These are phyloP conservation scores for Phymastichus coffea DNA, from an alignment of 1,140 invertebrate genomes.

Conservation along the genomic window DNA sequence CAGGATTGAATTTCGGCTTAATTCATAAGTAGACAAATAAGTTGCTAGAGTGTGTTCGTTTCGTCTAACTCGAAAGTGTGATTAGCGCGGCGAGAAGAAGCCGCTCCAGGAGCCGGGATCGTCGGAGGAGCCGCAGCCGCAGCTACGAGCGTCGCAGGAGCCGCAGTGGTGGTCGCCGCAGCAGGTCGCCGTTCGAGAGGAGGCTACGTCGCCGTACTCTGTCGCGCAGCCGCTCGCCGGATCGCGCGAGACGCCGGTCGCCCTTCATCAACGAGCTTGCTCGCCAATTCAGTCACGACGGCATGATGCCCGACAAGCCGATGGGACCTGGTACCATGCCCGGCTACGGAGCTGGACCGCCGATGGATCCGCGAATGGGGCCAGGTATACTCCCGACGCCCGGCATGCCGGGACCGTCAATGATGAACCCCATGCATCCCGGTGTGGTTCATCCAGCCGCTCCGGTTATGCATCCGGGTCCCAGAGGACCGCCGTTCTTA, in stretches of 20 bases:
- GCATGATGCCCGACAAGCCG: not conserved
- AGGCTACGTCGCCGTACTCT: conserved; percentile 39
- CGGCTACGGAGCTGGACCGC: not conserved
- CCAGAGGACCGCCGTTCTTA: conserved; percentile 2
- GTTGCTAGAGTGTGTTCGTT: too few relatives aligned
- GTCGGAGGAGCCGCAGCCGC: conserved; percentile 40
- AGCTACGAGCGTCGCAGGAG: conserved; percentile 47
- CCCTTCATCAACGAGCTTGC: conserved; percentile 53
- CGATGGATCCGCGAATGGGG: conserved; percentile 25
- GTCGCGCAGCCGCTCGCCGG: conserved; percentile 39
- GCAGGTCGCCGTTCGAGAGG: conserved; percentile 39
- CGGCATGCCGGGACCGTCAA: not conserved
- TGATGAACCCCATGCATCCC: not conserved
- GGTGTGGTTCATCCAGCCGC: not conserved
- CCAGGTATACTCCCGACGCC: not conserved
- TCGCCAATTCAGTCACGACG: conserved; percentile 43
- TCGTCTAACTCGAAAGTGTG: too few relatives aligned
- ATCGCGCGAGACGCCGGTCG: conserved; percentile 46
- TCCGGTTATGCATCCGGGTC: not conserved
- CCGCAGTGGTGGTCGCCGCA: conserved; percentile 47
- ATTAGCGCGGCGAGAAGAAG: too few relatives aligned
- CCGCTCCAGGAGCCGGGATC: conserved; percentile 14
- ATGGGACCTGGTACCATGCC: not conserved
- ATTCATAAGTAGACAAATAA: too few relatives aligned
- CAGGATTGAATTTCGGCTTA: too few relatives aligned